Percentiles rank a stretch among this genome's conserved stretches.
Conservation (phyloP, 2,888 invertebrate genomes). For the Pollenia griseotomentosa region DNA sequence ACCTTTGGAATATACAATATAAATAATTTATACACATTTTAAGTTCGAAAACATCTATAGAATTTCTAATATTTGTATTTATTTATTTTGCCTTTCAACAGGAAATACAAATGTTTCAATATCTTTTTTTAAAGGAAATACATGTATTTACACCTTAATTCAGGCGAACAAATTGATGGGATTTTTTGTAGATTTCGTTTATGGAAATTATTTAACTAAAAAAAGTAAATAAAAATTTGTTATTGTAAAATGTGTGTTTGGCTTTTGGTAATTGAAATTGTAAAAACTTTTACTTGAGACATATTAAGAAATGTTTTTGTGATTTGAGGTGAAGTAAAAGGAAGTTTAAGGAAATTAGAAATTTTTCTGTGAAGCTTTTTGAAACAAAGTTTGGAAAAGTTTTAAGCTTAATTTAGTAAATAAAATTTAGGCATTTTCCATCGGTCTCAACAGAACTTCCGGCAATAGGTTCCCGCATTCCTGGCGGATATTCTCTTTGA, state of each 20-base stretch:
- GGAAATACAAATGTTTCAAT: constrained; percentile 36
- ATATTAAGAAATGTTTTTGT: background rate
- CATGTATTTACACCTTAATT: constrained; percentile 47
- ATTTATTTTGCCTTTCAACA: constrained; percentile 34
- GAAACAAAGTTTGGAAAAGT: background rate
- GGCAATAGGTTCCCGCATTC: no score
- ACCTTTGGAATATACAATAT: constrained; percentile 40
- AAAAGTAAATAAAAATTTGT: background rate
- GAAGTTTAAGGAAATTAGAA: background rate
- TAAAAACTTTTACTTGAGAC: background rate
- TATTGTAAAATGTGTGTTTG: background rate
- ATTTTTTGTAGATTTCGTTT: background rate
- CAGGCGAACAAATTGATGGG: constrained; percentile 36
- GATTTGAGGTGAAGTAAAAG: background rate
- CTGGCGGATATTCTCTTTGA: no score
- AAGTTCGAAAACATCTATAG: constrained; percentile 34
- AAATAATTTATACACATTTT: constrained; percentile 34
- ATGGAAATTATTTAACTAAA: constrained; percentile 2
- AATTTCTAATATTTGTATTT: constrained; percentile 47
- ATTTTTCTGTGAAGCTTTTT: background rate
- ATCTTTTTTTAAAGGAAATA: constrained; percentile 24
- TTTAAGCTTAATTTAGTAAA: no score
- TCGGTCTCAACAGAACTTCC: no score
- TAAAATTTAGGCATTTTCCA: no score
- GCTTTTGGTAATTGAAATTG: constrained; percentile 1